A percentile compares a stretch with the other conserved stretches of the same genome.
These are phyloP conservation scores for Sphinx pinastri DNA, from an alignment of 2,888 invertebrate species.

Conservation along the genomic window DNA sequence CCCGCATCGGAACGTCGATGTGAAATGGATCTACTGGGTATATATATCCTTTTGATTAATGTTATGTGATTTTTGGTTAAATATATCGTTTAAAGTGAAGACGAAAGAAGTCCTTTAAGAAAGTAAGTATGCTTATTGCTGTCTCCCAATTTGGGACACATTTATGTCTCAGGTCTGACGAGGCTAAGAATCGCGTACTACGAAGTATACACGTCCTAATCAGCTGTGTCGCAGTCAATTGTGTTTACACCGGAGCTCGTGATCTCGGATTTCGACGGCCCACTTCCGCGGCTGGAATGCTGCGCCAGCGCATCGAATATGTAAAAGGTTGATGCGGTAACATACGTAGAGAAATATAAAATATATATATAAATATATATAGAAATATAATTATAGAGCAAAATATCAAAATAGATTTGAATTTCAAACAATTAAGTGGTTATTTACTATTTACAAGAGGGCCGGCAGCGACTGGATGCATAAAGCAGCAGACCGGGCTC, in stretches of 20 bases:
- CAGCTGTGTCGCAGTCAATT: constrained; percentile 45
- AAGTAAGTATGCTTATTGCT: too few relatives aligned
- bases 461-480: too few relatives aligned
- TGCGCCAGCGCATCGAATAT: constrained; percentile 21
- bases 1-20: background rate
- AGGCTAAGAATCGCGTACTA: background rate
- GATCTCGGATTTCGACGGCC: constrained; percentile 75
- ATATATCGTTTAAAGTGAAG: background rate
- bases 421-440: too few relatives aligned
- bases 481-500: too few relatives aligned
- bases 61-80: too few relatives aligned
- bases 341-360: too few relatives aligned
- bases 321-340: constrained; percentile 13
- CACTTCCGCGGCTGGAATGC: constrained; percentile 59
- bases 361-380: too few relatives aligned
- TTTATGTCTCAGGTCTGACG: background rate
- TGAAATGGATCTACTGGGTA: background rate
- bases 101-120: too few relatives aligned
- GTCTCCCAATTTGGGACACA: background rate
- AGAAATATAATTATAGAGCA: too few relatives aligned
- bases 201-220: constrained; percentile 20
- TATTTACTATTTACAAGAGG: too few relatives aligned
- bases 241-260: constrained; percentile 58
- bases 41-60: background rate
- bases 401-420: too few relatives aligned